Percentiles rank a stretch among this genome's conserved stretches.
These are phyloP conservation scores for Clarias laeviceps DNA, from an alignment of 2,797 vertebrate species.

Conservation along the genomic window DNA sequence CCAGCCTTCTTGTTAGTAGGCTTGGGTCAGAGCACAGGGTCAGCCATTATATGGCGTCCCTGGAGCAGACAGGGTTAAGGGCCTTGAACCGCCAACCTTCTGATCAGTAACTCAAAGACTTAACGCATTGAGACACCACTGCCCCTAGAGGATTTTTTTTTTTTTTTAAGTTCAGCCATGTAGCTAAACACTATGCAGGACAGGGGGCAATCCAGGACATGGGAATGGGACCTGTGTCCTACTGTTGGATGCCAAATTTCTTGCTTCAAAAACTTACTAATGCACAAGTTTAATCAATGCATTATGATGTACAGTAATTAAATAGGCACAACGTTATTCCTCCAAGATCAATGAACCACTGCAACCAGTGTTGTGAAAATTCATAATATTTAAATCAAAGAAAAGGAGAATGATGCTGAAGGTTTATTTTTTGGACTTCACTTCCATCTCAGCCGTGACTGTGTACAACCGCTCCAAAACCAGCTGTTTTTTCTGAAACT, in stretches of 20 bases:
- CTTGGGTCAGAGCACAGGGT: no score
- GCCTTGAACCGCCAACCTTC: no score
- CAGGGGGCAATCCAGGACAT: neutral
- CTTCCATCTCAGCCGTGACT: neutral
- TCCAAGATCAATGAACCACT: neutral
- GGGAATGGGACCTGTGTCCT: neutral
- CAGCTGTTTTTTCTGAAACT: neutral
- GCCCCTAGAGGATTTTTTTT: no score
- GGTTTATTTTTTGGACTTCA: neutral
- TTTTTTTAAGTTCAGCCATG: no score
- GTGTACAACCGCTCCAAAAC: neutral
- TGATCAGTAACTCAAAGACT: no score
- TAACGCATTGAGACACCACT: no score
- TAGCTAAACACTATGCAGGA: neutral
- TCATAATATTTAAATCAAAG: neutral
- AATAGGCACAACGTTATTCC: neutral
- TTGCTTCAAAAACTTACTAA: neutral
- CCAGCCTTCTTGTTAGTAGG: no score
- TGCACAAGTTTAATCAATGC: neutral
- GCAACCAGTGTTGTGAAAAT: neutral
- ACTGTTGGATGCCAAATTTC: neutral
- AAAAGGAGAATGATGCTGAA: neutral
- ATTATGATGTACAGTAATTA: neutral
- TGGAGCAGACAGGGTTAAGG: no score
- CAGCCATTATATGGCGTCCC: no score